A percentile compares a stretch with the other conserved stretches of the same genome.
Conservation (phyloP, 1,140 invertebrate species). For the Anoplophora glabripennis region DNA sequence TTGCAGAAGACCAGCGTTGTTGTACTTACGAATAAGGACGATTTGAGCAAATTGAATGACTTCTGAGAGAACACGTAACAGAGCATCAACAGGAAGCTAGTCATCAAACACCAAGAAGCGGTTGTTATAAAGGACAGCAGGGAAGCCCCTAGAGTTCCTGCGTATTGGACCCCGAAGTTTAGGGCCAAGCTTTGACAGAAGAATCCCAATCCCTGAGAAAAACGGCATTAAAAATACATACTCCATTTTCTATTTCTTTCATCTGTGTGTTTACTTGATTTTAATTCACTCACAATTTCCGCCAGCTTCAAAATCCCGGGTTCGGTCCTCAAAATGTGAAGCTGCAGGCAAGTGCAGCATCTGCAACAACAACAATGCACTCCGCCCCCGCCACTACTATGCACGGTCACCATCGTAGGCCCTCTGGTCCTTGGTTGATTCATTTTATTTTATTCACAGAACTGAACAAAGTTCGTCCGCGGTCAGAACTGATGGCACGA, state of each 20-base stretch:
- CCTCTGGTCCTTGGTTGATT: constrained; percentile 8
- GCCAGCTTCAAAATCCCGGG: constrained; percentile 70
- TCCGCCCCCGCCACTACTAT: constrained; percentile 43
- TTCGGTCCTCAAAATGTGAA: constrained; percentile 66
- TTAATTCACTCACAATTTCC: constrained; percentile 62
- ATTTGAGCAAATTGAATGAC: constrained; percentile 66
- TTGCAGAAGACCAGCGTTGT: background rate
- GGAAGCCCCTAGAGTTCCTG: constrained; percentile 64
- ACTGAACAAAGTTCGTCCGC: too few relatives aligned
- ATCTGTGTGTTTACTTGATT: background rate
- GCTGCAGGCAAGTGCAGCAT: constrained; percentile 75
- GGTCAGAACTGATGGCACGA: too few relatives aligned
- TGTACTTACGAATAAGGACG: constrained; percentile 74
- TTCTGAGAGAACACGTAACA: constrained; percentile 76
- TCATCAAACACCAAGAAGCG: constrained; percentile 70
- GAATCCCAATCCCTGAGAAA: constrained; percentile 63
- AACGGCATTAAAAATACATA: constrained; percentile 23
- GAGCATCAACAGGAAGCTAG: constrained; percentile 64
- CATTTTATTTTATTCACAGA: too few relatives aligned
- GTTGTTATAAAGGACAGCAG: constrained; percentile 75
- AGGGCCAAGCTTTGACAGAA: constrained; percentile 74
- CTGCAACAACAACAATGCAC: constrained; percentile 68
- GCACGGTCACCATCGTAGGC: constrained; percentile 34
- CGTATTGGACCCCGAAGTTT: constrained; percentile 68
- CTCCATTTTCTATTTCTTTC: too few relatives aligned